Conservation (phyloP, 92 coral and sea anemone genomes). For the Palythoa heliodiscus region DNA sequence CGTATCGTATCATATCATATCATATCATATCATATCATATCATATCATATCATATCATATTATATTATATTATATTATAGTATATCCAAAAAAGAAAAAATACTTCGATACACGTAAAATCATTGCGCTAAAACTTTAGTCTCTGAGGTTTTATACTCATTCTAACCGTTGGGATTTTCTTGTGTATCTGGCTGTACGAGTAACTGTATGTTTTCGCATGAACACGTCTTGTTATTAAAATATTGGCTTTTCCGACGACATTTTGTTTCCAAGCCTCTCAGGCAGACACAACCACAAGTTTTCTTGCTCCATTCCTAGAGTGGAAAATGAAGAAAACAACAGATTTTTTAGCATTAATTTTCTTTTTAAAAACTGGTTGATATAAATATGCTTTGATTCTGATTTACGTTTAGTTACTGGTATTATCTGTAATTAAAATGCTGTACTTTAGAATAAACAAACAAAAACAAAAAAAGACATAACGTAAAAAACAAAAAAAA, state of each 20-base stretch:
- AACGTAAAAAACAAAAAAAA: too few species aligned
- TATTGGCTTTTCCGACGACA: not conserved
- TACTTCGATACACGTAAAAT: not conserved
- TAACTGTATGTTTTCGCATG: not conserved
- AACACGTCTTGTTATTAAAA: not conserved
- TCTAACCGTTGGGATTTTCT: not conserved
- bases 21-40: too few species aligned
- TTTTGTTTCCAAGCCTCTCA: not conserved
- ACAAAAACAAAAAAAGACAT: too few species aligned
- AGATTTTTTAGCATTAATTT: not conserved
- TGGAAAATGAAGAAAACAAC: not conserved
- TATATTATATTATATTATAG: too few species aligned
- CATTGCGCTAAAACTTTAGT: not conserved
- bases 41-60: too few species aligned
- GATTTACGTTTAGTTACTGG: too few species aligned
- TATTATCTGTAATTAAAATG: too few species aligned
- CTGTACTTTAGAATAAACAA: too few species aligned
- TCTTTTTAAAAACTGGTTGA: not conserved
- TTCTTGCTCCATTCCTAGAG: constrained; percentile 59
- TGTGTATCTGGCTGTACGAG: not conserved
- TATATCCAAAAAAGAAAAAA: not conserved
- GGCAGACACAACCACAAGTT: constrained; percentile 45
- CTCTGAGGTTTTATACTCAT: not conserved
- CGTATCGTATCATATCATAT: too few species aligned
- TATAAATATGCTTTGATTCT: not conserved